These are phyloP conservation scores for Caenorhabditis afra DNA, from an alignment of 2,888 invertebrate species.

Conservation along the genomic window DNA sequence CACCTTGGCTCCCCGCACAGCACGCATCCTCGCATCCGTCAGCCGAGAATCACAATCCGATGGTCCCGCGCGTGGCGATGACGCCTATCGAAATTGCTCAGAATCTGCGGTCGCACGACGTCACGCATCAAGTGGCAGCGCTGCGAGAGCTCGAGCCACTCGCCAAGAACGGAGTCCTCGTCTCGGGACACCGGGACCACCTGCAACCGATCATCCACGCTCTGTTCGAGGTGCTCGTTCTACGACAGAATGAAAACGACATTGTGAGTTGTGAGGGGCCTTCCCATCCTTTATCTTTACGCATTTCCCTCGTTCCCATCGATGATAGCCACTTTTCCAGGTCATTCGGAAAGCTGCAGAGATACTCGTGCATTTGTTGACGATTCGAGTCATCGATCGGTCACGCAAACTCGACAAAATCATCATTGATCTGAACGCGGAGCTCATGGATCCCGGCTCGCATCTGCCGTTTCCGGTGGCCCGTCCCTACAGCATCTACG, in stretches of 20 bases:
- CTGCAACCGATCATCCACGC: slow-evolving; percentile 27
- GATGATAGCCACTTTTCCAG: slow-evolving; percentile 1
- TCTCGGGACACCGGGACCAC: not conserved
- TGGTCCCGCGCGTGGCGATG: slow-evolving; percentile 15
- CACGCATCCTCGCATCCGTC: not conserved
- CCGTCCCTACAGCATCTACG: slow-evolving; percentile 31
- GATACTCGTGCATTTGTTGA: too few species aligned
- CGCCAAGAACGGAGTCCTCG: too few species aligned
- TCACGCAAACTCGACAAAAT: slow-evolving; percentile 14
- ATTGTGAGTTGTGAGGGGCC: slow-evolving; percentile 14
- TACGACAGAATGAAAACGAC: slow-evolving; percentile 20
- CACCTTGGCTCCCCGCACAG: not conserved
- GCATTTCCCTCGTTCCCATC: not conserved
- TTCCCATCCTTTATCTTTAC: not conserved
- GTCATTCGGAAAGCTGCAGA: slow-evolving; percentile 17
- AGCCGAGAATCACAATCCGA: slow-evolving; percentile 53
- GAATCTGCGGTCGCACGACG: slow-evolving; percentile 22
- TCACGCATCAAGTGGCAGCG: slow-evolving; percentile 25
- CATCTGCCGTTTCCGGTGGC: not conserved
- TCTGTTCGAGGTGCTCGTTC: slow-evolving; percentile 34
- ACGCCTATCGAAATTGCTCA: slow-evolving; percentile 26
- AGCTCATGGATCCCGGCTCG: slow-evolving; percentile 16
- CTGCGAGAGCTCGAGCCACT: slow-evolving; percentile 42
- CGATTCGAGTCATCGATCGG: too few species aligned
- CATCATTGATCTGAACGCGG: slow-evolving; percentile 16